These are phyloP conservation scores for Physocephala rufipes DNA, from an alignment of 2,888 invertebrate species.

Conservation along the genomic window DNA sequence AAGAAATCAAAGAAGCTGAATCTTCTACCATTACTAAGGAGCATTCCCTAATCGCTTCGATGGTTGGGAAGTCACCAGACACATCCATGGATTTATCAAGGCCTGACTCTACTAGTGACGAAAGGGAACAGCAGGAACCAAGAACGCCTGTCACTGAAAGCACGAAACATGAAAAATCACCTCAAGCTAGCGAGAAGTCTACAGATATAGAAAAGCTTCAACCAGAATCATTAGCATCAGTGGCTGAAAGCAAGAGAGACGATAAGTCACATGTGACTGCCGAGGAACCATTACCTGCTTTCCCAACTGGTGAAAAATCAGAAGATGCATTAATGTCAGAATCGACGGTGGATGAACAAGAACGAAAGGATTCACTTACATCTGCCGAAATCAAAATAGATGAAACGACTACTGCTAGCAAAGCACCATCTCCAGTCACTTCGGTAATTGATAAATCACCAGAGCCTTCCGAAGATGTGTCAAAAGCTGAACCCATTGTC, in stretches of 20 bases:
- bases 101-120: conserved; percentile 44
- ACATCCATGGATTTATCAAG: conserved; percentile 43
- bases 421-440: conserved; percentile 21
- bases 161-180: conserved; percentile 37
- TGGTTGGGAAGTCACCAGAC: too few relatives aligned
- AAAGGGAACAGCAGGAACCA: conserved; percentile 39
- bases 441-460: conserved; percentile 38
- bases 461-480: conserved; percentile 32
- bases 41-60: conserved; percentile 5
- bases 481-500: conserved; percentile 32
- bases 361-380: too few relatives aligned
- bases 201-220: conserved; percentile 37
- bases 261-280: conserved; percentile 37
- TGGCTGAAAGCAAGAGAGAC: conserved; percentile 40
- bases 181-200: conserved; percentile 38
- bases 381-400: conserved; percentile 42
- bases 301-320: conserved; percentile 38
- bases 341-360: conserved; percentile 40
- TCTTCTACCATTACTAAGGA: too few relatives aligned
- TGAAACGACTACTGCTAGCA: conserved; percentile 29
- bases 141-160: conserved; percentile 38
- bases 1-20: too few relatives aligned
- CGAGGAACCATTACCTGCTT: conserved; percentile 25
- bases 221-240: conserved; percentile 35
- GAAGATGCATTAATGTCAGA: conserved; percentile 28